Evolutionary conservation across 2,113 vertebrate species (phyloP).

Genomic region (Isichthys henryi): DNA sequence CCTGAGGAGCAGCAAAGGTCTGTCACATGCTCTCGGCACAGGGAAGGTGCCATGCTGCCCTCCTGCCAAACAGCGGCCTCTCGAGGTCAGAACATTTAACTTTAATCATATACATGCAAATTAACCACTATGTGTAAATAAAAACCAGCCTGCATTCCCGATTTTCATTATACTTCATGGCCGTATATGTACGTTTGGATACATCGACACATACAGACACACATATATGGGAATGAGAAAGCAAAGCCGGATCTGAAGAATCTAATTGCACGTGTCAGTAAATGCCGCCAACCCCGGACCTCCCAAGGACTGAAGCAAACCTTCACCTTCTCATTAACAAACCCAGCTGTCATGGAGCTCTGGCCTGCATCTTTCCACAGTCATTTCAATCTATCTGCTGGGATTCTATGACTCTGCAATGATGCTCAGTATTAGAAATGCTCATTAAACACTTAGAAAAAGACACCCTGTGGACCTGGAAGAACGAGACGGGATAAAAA

Average conservation of each 20-base stretch:
- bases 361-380: neutral
- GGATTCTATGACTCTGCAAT: neutral
- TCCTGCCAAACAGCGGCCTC: neutral
- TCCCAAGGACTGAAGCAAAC: neutral
- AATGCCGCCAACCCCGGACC: neutral
- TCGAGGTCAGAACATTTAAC: neutral
- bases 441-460: conserved; percentile 33
- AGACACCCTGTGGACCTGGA: conserved; percentile 20
- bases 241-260: neutral
- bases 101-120: neutral
- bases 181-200: neutral
- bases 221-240: neutral
- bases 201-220: neutral
- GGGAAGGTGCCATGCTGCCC: neutral
- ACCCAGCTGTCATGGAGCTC: neutral
- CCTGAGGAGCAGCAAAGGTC: neutral
- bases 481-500: conserved; percentile 19
- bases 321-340: neutral
- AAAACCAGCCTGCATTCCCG: neutral
- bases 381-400: neutral
- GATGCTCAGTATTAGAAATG: neutral
- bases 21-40: neutral
- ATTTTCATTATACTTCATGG: neutral
- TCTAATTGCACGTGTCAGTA: neutral
- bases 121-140: neutral